Percentiles rank a stretch among this genome's conserved stretches.
These are phyloP conservation scores for Elachura formosa DNA, from an alignment of 2,113 vertebrate genomes.

Conservation along the genomic window DNA sequence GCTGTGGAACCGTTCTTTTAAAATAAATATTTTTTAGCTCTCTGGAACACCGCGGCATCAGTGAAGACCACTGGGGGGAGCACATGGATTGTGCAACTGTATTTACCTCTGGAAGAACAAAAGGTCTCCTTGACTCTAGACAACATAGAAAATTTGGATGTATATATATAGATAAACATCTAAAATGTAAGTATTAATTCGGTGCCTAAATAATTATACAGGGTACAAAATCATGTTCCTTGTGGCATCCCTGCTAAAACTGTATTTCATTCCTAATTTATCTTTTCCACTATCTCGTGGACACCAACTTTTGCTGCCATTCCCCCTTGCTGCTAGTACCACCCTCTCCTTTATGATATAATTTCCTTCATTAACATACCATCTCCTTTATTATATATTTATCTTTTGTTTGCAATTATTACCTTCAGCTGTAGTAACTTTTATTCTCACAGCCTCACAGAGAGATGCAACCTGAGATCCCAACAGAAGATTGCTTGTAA, in stretches of 20 bases:
- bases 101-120: fast-evolving
- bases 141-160: neutral
- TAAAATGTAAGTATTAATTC: neutral
- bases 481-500: neutral
- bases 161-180: too few species aligned
- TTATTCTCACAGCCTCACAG: neutral
- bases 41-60: neutral
- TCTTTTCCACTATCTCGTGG: neutral
- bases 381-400: too few species aligned
- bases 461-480: neutral
- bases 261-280: neutral
- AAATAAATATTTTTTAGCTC: neutral
- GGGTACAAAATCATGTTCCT: fast-evolving
- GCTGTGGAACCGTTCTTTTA: neutral
- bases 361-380: too few species aligned
- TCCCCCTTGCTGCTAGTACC: neutral
- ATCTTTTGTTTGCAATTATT: neutral
- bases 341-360: neutral
- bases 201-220: neutral
- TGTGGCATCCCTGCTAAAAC: neutral
- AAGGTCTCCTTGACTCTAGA: neutral
- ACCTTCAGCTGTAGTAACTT: neutral
- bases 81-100: neutral
- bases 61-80: neutral
- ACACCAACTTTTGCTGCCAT: neutral